Base-by-base conservation (phyloP, 2,797 vertebrate genomes). In the Sebastes taczanowskii region DNA sequence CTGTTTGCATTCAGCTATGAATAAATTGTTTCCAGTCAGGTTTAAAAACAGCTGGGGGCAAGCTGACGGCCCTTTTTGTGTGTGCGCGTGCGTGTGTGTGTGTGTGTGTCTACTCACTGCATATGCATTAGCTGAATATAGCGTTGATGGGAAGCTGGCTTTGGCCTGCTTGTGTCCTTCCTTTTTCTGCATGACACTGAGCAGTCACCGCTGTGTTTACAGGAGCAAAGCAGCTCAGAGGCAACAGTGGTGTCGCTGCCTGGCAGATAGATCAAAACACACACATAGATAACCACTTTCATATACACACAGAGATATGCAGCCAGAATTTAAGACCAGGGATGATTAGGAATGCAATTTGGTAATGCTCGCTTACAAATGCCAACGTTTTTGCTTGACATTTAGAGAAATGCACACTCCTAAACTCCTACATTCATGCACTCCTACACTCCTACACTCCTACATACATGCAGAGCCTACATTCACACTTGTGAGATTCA, bases 201-300 rank as follows among this genome's bases (percentile, higher is more conserved):
- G 80, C 73, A 80, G 84, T 59, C 34, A 1, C 34, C 2, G 4
- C 35, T 55, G 42, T 84, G 78, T 85, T 87, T 85, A 84, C 77
- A 75, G 61, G 38, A 84, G 72, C 64, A 30, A 35, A 78, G 69
- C 61, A 56, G 73, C 60, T 80, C 49, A 63, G 77, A 86, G 83
- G 69, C 72, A 68, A 66, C 80, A 74, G 78, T 83, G 81, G 87
- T 90, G 82, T 87, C 30, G 7, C 78, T 61, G 77, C 74, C 74
- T 80, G 73, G 55, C 38, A 42, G 53, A 6, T n/a, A 82, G 35
- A 84, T 78, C 63, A 83, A 58, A 77, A 46, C 25, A 77, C 30
- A 66, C 20, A 68, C 10, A 52, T 11, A 60, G 29, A 58, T 13
- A 42, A 13, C 46, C 7, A 67, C 10, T 69, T 55, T 64, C 34